Base-by-base conservation (phyloP, 2,113 vertebrate genomes). In the Cavia aperea region DNA sequence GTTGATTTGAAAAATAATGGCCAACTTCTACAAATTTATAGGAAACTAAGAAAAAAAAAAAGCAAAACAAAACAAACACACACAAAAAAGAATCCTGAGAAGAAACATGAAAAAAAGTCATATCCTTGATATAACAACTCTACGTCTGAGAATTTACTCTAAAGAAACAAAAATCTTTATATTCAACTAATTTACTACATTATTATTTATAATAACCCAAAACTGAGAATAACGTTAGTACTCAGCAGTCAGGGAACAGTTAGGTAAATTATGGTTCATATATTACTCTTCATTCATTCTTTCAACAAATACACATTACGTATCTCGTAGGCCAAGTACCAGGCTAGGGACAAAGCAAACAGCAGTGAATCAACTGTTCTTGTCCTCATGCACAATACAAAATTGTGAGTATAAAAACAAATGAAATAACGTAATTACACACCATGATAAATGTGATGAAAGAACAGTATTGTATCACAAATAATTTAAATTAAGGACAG, bases 221-320 rank as follows among this genome's bases (percentile, higher is more conserved):
- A 90, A 86, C 73, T 93, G 82, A 95, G 86, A 96, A 94, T 73
- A 78, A 83, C 85, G 78, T 81, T 68, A 90, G 77, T 93, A 90
- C 90, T 94, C 51, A 89, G 73, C 68, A 96, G 78, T 73, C 94
- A 82, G 82, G 39, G 46, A 94, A 92, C 5, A 70, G 60, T 43
- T 92, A 73, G 82, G 23, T 81, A 93, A 51, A 82, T 63, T 79
- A 88, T 39, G 36, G 54, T 70, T 92, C 21, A 54, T 51, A 14
- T 79, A 68, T 84, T 90, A 84, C 51, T 93, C 93, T 91, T 88
- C 82, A 92, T 88, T 94, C n/a, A 87, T 81, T 90, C 36, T 92
- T 93, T 90, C 56, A 88, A 91, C 24, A 93, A 91, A 95, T 62
- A 94, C 4, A 88, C 33, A 68, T 26, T 81, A 24, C 72, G 2